Conservation (phyloP, 2,113 vertebrate genomes). For the Toxostoma redivivum region DNA sequence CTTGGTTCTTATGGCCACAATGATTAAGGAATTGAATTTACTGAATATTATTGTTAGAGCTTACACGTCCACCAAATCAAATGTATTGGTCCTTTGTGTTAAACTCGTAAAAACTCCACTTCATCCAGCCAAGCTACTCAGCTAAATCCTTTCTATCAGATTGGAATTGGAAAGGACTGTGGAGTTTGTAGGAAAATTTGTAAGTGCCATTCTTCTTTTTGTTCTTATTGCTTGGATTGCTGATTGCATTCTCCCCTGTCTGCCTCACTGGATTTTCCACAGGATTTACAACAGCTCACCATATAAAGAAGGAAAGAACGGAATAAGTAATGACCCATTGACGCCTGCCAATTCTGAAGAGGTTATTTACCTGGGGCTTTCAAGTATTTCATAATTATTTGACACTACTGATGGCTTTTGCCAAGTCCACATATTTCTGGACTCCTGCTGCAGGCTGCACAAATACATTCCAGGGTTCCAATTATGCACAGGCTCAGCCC, state of each 20-base stretch:
- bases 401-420: constrained; percentile 27
- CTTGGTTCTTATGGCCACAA: constrained; percentile 45
- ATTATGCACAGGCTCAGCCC: background rate
- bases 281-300: constrained; percentile 31
- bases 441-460: background rate
- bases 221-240: constrained; percentile 36
- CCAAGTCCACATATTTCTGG: constrained; percentile 48
- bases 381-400: constrained; percentile 58
- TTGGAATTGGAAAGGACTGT: constrained; percentile 60
- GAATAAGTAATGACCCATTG: constrained; percentile 68
- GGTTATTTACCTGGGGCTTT: constrained; percentile 58
- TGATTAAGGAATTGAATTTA: constrained; percentile 59
- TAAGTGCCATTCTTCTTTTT: constrained; percentile 45
- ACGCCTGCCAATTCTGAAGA: constrained; percentile 56
- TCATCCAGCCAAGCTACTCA: constrained; percentile 34
- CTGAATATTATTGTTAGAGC: constrained; percentile 37
- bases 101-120: constrained; percentile 19
- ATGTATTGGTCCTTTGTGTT: constrained; percentile 13
- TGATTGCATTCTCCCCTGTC: constrained; percentile 28
- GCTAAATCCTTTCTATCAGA: constrained; percentile 46
- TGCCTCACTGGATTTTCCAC: constrained; percentile 35
- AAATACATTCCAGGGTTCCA: constrained; percentile 25
- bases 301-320: constrained; percentile 40
- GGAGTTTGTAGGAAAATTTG: constrained; percentile 37
- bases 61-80: constrained; percentile 19